phyloP scores from a whole-genome alignment of 2,113 vertebrate species.

The Protomyctophum bolini region DNA sequence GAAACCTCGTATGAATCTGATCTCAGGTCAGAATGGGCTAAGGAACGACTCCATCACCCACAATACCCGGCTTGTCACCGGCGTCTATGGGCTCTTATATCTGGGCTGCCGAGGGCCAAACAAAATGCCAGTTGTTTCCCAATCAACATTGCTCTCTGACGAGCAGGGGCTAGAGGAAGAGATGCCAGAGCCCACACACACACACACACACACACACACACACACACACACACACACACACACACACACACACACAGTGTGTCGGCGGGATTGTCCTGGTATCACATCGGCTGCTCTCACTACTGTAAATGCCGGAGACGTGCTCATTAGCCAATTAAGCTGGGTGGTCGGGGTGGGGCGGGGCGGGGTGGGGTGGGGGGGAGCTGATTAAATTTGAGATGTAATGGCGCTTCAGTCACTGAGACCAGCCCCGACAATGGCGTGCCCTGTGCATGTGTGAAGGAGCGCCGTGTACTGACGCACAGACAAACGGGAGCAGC shows the following conservation, averaged over 20 bases:
- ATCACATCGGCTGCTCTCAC: conserved; percentile 65
- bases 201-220: no score
- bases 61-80: conserved; percentile 68
- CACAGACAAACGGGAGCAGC: conserved; percentile 27
- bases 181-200: conserved; percentile 52
- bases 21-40: conserved; percentile 11
- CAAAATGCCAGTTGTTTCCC: conserved; percentile 71
- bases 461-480: conserved; percentile 56
- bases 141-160: conserved; percentile 68
- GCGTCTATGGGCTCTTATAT: conserved; percentile 61
- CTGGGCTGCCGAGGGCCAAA: conserved; percentile 48
- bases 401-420: conserved; percentile 71
- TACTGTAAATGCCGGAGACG: conserved; percentile 78
- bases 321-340: conserved; percentile 73
- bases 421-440: conserved; percentile 63
- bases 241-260: conserved; percentile 57
- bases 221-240: no score
- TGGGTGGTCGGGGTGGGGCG: no score
- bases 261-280: conserved; percentile 62
- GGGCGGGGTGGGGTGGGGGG: conserved; percentile 33
- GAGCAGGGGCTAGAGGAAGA: conserved; percentile 39
- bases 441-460: conserved; percentile 66
- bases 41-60: conserved; percentile 18
- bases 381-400: conserved; percentile 72
- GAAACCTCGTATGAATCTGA: no score